Base-by-base conservation (phyloP, 2,797 vertebrate species). In the Chrysocyon brachyurus region DNA sequence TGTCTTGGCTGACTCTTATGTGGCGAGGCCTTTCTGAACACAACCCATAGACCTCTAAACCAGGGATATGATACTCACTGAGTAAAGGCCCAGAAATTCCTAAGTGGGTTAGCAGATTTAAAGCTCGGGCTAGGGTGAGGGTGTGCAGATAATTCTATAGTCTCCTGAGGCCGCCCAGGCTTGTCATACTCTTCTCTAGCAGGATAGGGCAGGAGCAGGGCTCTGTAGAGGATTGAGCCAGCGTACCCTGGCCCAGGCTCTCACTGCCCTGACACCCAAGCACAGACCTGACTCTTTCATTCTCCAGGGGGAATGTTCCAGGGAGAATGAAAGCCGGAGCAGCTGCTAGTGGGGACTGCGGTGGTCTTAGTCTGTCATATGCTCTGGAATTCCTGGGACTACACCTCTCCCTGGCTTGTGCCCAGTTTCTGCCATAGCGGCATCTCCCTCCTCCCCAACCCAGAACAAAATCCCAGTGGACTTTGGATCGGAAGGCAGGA, bases 311-410 rank as follows among this genome's bases (percentile, higher is more conserved):
- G 72, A 46, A 73, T 40, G 24, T 73, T 54, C 84, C 24, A 2
- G 61, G 22, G 57, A 17, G 19, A 28, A 24, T 19, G 59, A 56
- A 57, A 40, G 40, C 59, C 64, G 9, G 10, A 63, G 70, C 46
- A 59, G 28, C 57, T 63, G 46, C 63, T 19, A 33, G 59, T 14
- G 59, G 40, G 10, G 72, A 9, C 12, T 5, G 56, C 52, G 2
- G 5, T 78, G 49, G 64, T 89, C 61, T 90, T 17, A 28, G 61
- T 49, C 31, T 9, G 19, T 61, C 40, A 3, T 10, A 12, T 0
- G 36, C 57, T 96, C 77, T 87, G 61, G 22, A 56, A 36, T 93
- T 87, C 56, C 82, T 82, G n/a, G 52, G 64, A 21, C 78, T 83
- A 66, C 12, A 28, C 56, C 57, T 84, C 84, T 49, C 57, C 19